These are phyloP conservation scores for Strongylocentrotus purpuratus DNA, from an alignment of 35 echinoderm and acorn worm genomes.

Conservation along the genomic window DNA sequence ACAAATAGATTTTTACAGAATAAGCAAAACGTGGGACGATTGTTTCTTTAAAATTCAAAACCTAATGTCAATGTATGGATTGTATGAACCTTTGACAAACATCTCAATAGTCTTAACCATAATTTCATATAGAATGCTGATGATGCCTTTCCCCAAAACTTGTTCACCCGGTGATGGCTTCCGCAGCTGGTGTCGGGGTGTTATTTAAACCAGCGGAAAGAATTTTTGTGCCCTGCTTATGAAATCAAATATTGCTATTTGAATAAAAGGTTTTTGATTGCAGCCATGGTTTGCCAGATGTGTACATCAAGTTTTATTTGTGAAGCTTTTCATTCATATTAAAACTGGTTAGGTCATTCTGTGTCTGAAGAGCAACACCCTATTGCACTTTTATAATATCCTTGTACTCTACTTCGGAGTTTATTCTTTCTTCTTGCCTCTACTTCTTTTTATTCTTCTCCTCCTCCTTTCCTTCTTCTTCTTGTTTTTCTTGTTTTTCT, in stretches of 20 bases:
- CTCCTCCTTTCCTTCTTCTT: background rate
- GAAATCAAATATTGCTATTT: slow-evolving; percentile 19
- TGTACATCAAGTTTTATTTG: background rate
- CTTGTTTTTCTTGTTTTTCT: background rate
- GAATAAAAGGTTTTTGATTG: slow-evolving; percentile 19
- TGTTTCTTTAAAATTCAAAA: background rate
- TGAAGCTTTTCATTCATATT: background rate
- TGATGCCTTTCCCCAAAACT: background rate
- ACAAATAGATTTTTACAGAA: background rate
- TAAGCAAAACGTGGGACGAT: background rate
- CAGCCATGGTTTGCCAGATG: background rate
- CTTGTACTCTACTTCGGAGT: background rate
- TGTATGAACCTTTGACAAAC: background rate
- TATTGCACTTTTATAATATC: background rate
- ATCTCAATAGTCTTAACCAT: background rate
- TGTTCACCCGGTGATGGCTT: background rate
- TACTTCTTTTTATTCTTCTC: background rate
- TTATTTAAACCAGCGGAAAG: slow-evolving; percentile 1
- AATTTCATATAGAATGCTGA: background rate
- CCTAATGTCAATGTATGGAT: background rate
- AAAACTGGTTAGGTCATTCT: background rate
- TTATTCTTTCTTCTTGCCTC: background rate
- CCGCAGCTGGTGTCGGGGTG: background rate
- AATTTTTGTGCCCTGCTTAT: background rate
- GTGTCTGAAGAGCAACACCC: background rate